Conservation (phyloP, 2,113 vertebrate species). For the Nannobrachium achirus region DNA sequence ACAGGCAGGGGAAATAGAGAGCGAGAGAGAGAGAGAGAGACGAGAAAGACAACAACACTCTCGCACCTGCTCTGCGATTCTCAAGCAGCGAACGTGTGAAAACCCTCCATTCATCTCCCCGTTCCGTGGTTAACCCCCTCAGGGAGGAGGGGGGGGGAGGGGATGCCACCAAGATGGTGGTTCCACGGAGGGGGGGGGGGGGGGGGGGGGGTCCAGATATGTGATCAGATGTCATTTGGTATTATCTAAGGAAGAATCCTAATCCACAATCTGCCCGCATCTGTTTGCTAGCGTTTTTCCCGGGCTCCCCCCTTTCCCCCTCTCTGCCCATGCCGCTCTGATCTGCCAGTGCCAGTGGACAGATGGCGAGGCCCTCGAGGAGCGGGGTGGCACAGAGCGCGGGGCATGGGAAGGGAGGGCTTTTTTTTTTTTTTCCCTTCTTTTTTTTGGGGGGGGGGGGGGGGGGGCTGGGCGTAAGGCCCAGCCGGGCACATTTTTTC, state of each 20-base stretch:
- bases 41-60: slow-evolving; percentile 44
- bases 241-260: slow-evolving; percentile 78
- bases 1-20: slow-evolving; percentile 29
- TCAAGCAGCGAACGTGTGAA: slow-evolving; percentile 73
- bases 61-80: slow-evolving; percentile 78
- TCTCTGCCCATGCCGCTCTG: slow-evolving; percentile 62
- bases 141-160: slow-evolving; percentile 41
- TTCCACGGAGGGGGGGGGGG: slow-evolving; percentile 51
- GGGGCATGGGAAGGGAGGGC: not conserved
- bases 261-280: slow-evolving; percentile 79
- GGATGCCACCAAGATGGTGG: slow-evolving; percentile 59
- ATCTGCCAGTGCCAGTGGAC: slow-evolving; percentile 73
- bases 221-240: slow-evolving; percentile 80
- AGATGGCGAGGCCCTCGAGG: slow-evolving; percentile 76
- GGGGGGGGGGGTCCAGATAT: slow-evolving; percentile 66
- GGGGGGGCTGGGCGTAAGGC: slow-evolving; percentile 18
- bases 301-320: slow-evolving; percentile 37
- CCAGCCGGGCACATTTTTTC: slow-evolving; percentile 50
- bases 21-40: slow-evolving; percentile 33
- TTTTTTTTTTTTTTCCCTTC: too few species aligned
- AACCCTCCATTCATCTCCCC: slow-evolving; percentile 70
- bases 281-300: slow-evolving; percentile 77
- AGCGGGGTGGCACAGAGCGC: slow-evolving; percentile 68
- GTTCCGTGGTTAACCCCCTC: slow-evolving; percentile 76
- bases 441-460: not conserved